These are phyloP conservation scores for Neopipo cinnamomea DNA, from an alignment of 2,113 vertebrate species.

Conservation along the genomic window DNA sequence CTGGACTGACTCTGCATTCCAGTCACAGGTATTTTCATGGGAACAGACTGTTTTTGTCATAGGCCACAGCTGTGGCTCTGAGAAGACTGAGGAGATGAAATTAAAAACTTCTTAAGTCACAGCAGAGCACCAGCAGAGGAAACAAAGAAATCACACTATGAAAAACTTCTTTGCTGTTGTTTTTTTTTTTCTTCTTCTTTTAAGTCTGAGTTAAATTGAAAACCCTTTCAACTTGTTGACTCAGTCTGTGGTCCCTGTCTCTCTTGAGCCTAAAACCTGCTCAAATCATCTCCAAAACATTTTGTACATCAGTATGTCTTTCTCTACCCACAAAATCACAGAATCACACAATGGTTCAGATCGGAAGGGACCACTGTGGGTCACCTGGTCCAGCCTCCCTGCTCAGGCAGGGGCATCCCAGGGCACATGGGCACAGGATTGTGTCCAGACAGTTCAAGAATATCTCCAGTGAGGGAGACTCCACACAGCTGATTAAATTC, in stretches of 20 bases:
- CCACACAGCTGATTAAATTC: not conserved
- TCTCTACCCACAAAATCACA: not conserved
- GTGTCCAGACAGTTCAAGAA: not conserved
- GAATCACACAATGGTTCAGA: not conserved
- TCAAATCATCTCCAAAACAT: not conserved
- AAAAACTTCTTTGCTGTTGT: not conserved
- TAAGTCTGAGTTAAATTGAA: not conserved
- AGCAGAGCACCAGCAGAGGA: not conserved
- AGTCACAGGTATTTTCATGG: not conserved
- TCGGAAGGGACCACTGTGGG: not conserved
- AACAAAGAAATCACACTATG: not conserved
- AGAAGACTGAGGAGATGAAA: not conserved
- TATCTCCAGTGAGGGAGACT: not conserved
- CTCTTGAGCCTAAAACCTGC: not conserved
- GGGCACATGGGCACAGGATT: not conserved
- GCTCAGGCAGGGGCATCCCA: not conserved
- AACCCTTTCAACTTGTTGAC: not conserved
- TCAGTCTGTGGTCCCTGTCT: not conserved
- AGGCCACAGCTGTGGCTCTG: not conserved
- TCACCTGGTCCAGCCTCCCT: not conserved
- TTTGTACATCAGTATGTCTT: not conserved
- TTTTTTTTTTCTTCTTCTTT: not conserved
- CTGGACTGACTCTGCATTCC: not conserved
- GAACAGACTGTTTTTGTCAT: not conserved
- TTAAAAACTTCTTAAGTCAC: not conserved